phyloP scores from a whole-genome alignment of 1,140 invertebrate genomes.

The Anoplolepis gracilipes region DNA sequence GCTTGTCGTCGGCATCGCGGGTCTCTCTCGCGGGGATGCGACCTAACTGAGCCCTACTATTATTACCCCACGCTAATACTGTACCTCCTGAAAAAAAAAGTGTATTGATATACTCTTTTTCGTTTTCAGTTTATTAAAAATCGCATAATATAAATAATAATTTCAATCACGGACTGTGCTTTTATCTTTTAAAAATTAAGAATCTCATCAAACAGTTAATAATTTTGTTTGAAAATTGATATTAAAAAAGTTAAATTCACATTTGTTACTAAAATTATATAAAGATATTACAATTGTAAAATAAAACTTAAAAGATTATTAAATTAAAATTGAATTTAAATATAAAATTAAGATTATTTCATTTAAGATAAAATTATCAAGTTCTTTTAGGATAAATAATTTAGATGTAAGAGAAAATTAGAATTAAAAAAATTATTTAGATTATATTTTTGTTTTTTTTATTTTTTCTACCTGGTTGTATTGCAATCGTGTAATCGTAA shows the following conservation, averaged over 20 bases:
- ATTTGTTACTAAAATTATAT: too few relatives aligned
- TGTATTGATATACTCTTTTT: neutral
- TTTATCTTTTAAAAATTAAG: too few relatives aligned
- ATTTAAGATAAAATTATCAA: too few relatives aligned
- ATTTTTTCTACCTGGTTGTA: constrained; percentile 87
- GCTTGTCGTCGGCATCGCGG: constrained; percentile 77
- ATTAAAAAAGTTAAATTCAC: too few relatives aligned
- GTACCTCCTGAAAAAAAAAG: constrained; percentile 79
- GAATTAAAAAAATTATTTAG: neutral
- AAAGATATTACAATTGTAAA: too few relatives aligned
- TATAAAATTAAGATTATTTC: too few relatives aligned
- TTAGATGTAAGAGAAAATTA: neutral
- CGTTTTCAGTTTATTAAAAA: too few relatives aligned
- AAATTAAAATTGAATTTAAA: neutral
- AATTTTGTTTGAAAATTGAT: too few relatives aligned
- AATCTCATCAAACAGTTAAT: too few relatives aligned
- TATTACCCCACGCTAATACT: constrained; percentile 83
- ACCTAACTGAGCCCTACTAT: constrained; percentile 81
- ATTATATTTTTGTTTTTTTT: neutral
- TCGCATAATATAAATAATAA: too few relatives aligned
- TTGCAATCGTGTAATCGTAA: constrained; percentile 90
- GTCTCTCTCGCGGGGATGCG: constrained; percentile 77
- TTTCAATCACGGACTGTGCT: too few relatives aligned
- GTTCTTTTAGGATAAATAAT: constrained; percentile 11
- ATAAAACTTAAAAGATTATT: neutral